Base-by-base conservation (phyloP, 2,888 invertebrate genomes). In the Drosophila mimetica region DNA sequence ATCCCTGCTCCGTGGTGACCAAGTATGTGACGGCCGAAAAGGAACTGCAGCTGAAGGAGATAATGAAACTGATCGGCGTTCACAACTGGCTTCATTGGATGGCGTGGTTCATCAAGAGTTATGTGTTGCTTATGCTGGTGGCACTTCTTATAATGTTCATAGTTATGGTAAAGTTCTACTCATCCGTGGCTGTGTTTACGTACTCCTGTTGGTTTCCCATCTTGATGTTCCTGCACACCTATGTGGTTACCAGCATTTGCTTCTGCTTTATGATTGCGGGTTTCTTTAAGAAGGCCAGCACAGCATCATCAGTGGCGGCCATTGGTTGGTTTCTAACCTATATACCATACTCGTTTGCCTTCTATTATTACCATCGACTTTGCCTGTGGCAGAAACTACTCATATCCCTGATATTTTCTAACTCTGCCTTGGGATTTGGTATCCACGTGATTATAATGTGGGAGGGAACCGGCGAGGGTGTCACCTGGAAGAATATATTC, bases 61-160 rank as follows among this genome's bases (percentile, higher is more conserved):
- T 96, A 2, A 95, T 97, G 96, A 96, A 96, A 92, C 96, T 97
- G 92, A 96, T 97, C 95, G 97, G 97, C 2, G 92, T 97, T 30
- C 94, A 94, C 16, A 95, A 95, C 54, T 96, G 95, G 95, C 92
- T 96, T 73, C 95, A 97, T 84, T 97, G 97, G 96, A 89, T 93
- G 0, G 96, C 96, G 1, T 97, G 97, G 96, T 97, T 96, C 90
- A 92, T 94, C 52, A 96, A 96, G 89, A 95, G 95, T 67, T 94
- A 96, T 73, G 72, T 95, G 1, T 94, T 94, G 79, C 92, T 95
- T 53, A 75, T 94, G 3, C 94, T 94, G 75, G 86, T 96, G 57
- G 74, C 94, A 1, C 0, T 8, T 1, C 11, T 71, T 3, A 16
- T 75, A 5, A 47, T 69, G n/a, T 7, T 46, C 0, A 28, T 74